Evolutionary conservation across 2,113 vertebrate species (phyloP).

Genomic region (Egretta garzetta): DNA sequence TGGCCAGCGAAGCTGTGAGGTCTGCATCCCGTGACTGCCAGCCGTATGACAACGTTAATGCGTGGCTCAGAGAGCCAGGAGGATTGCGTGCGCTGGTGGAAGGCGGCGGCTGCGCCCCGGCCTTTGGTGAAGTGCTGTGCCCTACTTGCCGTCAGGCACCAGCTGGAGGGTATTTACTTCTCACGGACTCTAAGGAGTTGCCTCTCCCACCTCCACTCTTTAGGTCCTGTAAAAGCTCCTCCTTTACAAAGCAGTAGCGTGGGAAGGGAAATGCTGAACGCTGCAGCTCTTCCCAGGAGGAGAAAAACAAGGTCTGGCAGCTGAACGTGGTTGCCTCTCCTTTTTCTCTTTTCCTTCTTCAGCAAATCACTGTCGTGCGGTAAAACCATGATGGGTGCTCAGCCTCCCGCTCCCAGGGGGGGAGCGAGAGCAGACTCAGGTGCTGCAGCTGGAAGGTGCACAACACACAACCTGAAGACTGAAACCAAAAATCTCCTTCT

Average conservation of each 20-base stretch:
- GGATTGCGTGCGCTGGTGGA: accelerated
- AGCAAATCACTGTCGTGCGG: background rate
- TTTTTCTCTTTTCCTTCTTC: background rate
- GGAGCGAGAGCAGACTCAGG: background rate
- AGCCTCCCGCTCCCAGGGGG: background rate
- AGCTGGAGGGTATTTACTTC: background rate
- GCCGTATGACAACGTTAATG: accelerated
- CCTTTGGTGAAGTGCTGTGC: background rate
- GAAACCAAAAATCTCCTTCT: background rate
- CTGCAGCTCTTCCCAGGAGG: background rate
- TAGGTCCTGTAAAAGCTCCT: background rate
- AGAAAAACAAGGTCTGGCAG: background rate
- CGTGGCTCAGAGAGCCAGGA: background rate
- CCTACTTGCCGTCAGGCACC: background rate
- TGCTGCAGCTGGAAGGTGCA: background rate
- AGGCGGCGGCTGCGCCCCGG: accelerated
- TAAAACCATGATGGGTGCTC: background rate
- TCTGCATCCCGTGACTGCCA: accelerated
- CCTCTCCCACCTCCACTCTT: background rate
- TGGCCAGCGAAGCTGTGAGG: background rate
- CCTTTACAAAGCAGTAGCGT: background rate
- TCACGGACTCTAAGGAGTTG: background rate
- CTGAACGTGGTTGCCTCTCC: background rate
- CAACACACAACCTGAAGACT: background rate
- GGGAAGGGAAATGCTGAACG: background rate